Conservation (phyloP, 2,888 invertebrate species). For the Cyrtodaria siliqua region DNA sequence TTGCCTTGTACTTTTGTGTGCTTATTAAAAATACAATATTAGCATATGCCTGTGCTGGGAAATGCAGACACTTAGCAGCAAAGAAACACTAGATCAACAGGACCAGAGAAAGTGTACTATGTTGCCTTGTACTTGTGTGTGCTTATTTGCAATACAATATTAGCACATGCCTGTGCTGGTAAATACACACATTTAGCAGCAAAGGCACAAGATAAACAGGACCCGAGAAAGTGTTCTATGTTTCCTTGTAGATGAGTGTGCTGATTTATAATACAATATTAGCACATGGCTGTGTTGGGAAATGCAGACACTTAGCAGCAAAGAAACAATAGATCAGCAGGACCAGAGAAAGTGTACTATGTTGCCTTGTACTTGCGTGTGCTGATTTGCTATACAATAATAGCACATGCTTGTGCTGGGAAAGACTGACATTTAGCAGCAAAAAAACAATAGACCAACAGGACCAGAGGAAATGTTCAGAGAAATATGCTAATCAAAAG, state of each 20-base stretch:
- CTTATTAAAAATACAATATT: slow-evolving; percentile 8
- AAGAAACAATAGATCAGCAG: neutral
- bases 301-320: neutral
- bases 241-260: slow-evolving; percentile 22
- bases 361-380: slow-evolving; percentile 21
- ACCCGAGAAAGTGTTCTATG: neutral
- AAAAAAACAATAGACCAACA: neutral
- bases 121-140: slow-evolving; percentile 17
- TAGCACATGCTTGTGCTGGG: slow-evolving; percentile 39
- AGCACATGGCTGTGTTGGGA: slow-evolving; percentile 37
- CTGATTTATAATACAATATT: slow-evolving; percentile 19
- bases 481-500: neutral
- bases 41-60: slow-evolving; percentile 19
- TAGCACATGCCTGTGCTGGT: slow-evolving; percentile 28
- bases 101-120: neutral
- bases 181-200: neutral
- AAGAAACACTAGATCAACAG: too few species aligned
- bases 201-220: too few species aligned
- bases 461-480: neutral
- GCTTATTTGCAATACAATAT: neutral
- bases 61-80: neutral
- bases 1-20: slow-evolving; percentile 10
- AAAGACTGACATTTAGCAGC: neutral
- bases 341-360: neutral
- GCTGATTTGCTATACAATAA: slow-evolving; percentile 16